Evolutionary conservation across 2,888 invertebrate genomes (phyloP).

Genomic region (Crepidodera aurea): DNA sequence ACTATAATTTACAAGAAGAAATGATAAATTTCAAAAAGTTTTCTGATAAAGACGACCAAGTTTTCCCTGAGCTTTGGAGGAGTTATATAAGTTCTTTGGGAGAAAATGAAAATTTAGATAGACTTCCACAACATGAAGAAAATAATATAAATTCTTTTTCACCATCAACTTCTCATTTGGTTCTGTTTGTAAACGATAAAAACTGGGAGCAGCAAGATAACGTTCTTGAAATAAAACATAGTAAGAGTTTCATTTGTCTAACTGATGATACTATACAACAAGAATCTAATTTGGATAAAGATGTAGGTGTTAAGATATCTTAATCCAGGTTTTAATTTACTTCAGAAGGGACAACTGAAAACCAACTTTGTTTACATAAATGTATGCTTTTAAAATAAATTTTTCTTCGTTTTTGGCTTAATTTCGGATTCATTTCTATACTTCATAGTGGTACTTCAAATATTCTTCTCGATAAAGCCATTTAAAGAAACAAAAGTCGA

Average conservation of each 20-base stretch:
- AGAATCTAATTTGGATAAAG: not conserved
- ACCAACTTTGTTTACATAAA: conserved; percentile 33
- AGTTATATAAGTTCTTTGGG: conserved; percentile 16
- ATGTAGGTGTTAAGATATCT: not conserved
- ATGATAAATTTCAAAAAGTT: conserved; percentile 1
- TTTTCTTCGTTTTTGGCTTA: not conserved
- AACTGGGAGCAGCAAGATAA: not conserved
- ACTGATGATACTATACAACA: not conserved
- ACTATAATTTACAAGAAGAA: not conserved
- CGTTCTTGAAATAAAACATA: not conserved
- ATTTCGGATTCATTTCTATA: not conserved
- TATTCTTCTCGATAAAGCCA: no score
- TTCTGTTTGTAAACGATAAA: no score
- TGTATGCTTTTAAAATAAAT: conserved; percentile 15
- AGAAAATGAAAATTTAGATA: not conserved
- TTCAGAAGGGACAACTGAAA: conserved; percentile 37
- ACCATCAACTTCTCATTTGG: not conserved
- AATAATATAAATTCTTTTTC: not conserved
- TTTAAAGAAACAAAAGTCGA: no score
- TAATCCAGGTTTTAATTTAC: conserved; percentile 8
- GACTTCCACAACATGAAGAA: not conserved
- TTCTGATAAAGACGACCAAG: conserved; percentile 3
- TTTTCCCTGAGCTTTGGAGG: conserved; percentile 1
- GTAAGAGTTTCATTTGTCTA: not conserved
- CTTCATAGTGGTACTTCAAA: no score